phyloP scores from a whole-genome alignment of 2,113 vertebrate species.

The Petrocephalus microphthalmus region DNA sequence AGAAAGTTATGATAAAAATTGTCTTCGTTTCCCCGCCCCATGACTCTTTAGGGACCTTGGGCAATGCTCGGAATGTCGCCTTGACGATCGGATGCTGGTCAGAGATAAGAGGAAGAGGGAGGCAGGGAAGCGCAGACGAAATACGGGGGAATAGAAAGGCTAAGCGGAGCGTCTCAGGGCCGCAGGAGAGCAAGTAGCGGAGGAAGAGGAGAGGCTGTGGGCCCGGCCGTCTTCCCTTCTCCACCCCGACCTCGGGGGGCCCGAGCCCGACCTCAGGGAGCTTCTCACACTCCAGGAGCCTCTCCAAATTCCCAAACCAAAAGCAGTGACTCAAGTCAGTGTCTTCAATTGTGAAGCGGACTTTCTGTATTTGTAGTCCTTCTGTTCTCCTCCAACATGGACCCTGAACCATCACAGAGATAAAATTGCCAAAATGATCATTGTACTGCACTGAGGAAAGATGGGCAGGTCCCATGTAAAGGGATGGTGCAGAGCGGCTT shows the following conservation, averaged over 20 bases:
- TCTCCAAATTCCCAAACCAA: neutral
- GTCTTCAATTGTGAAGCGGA: neutral
- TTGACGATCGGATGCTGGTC: neutral
- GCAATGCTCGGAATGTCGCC: conserved; percentile 20
- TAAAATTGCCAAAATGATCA: neutral
- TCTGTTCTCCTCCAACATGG: neutral
- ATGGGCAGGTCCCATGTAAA: neutral
- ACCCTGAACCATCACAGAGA: neutral
- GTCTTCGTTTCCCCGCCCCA: neutral
- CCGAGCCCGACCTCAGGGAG: neutral
- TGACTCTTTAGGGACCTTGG: neutral
- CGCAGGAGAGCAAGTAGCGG: neutral
- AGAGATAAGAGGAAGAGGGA: neutral
- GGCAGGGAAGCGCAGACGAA: neutral
- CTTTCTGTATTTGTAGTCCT: neutral
- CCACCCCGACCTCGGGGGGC: neutral
- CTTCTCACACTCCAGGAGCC: neutral
- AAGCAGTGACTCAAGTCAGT: neutral
- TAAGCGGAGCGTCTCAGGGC: neutral
- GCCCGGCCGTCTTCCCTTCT: neutral
- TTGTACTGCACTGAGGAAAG: neutral
- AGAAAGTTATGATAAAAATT: neutral
- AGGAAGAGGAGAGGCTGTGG: neutral
- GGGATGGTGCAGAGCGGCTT: neutral
- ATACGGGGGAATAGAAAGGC: neutral